Evolutionary conservation across 1,140 invertebrate species (phyloP).

Genomic region (Drosophila trapezifrons): DNA sequence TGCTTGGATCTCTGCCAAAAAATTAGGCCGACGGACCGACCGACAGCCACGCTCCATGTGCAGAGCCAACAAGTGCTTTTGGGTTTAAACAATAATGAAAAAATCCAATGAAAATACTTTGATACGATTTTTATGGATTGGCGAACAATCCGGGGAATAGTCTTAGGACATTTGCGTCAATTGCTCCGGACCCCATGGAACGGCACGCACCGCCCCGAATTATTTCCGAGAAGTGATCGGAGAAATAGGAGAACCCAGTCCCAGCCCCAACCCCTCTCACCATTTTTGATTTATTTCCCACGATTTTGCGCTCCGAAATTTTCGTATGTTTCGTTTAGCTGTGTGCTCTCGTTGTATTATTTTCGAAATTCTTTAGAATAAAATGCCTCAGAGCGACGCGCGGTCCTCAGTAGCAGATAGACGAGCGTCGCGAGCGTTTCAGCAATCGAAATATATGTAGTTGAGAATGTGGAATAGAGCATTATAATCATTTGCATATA

Average conservation of each 20-base stretch:
- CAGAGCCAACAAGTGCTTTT: conserved; percentile 28
- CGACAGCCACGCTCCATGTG: conserved; percentile 44
- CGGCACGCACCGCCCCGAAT: conserved; percentile 28
- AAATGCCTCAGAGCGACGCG: conserved; percentile 54
- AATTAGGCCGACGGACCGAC: conserved; percentile 11
- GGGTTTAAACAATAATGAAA: conserved; percentile 28
- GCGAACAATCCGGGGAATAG: conserved; percentile 23
- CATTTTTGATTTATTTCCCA: conserved; percentile 70
- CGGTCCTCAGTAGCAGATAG: conserved; percentile 65
- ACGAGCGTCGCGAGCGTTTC: conserved; percentile 73
- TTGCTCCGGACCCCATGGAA: conserved; percentile 36
- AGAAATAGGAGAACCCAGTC: conserved; percentile 7
- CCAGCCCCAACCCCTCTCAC: background rate
- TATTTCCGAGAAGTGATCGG: conserved; percentile 30
- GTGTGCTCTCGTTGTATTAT: conserved; percentile 55
- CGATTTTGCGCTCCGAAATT: conserved; percentile 50
- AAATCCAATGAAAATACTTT: conserved; percentile 42
- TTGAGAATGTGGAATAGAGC: conserved; percentile 28
- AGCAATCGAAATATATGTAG: conserved; percentile 31
- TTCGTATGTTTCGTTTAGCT: conserved; percentile 6
- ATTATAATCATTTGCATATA: conserved; percentile 46
- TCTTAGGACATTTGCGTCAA: conserved; percentile 51
- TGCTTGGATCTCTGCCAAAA: conserved; percentile 38
- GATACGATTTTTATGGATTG: conserved; percentile 36
- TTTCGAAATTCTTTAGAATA: conserved; percentile 68